These are phyloP conservation scores for Drosophila lini DNA, from an alignment of 1,140 invertebrate species.

Conservation along the genomic window DNA sequence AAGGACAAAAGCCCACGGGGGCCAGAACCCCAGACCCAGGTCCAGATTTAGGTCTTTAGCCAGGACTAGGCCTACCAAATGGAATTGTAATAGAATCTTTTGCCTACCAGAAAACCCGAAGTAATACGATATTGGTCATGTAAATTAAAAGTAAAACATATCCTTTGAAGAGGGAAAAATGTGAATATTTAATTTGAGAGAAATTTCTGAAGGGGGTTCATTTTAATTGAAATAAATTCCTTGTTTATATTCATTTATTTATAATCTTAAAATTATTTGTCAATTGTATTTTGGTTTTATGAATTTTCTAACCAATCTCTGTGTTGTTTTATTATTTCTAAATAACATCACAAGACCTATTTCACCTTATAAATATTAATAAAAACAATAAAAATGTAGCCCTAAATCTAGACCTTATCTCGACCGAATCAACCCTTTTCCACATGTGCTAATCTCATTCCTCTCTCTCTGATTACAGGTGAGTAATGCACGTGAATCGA, in stretches of 20 bases:
- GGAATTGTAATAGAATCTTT: conserved; percentile 8
- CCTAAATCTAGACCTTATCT: conserved; percentile 25
- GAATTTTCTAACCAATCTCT: not conserved
- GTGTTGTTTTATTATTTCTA: not conserved
- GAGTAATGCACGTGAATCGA: conserved; percentile 56
- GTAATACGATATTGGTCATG: conserved; percentile 45
- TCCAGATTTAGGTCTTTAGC: conserved; percentile 31
- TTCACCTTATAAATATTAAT: conserved; percentile 15
- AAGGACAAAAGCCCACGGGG: conserved; percentile 42
- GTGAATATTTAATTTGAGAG: no score
- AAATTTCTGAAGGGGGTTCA: not conserved
- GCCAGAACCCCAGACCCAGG: conserved; percentile 5
- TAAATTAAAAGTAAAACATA: conserved; percentile 4
- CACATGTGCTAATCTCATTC: conserved; percentile 30
- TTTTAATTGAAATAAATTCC: not conserved
- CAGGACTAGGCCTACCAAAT: conserved; percentile 17
- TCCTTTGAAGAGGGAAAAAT: no score
- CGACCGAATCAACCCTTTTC: conserved; percentile 25
- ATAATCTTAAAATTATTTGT: not conserved
- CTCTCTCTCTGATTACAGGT: conserved; percentile 59
- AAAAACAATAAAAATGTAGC: not conserved
- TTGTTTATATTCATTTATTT: not conserved
- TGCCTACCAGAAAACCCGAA: conserved; percentile 1
- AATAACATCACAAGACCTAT: not conserved
- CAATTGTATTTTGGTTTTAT: not conserved